Evolutionary conservation across 2,113 vertebrate species (phyloP).

Genomic region (Dendrocopos noguchii): DNA sequence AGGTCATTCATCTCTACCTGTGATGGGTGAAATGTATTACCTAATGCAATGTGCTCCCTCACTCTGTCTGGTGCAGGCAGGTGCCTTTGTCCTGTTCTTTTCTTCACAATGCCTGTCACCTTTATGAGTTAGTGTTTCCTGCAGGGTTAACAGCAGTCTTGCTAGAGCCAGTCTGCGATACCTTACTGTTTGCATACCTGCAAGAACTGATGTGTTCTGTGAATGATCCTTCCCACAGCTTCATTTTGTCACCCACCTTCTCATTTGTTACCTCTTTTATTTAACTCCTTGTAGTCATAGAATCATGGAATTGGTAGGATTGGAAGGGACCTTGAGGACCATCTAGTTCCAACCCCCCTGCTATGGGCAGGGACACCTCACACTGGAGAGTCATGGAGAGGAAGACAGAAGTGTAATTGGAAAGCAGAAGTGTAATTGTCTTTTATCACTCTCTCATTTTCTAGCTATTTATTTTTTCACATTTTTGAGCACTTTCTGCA

Average conservation of each 20-base stretch:
- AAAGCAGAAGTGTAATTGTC: neutral
- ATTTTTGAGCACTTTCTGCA: neutral
- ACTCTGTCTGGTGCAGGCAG: neutral
- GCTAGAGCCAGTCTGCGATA: neutral
- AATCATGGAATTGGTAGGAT: too few relatives aligned
- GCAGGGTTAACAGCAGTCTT: neutral
- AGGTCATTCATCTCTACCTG: neutral
- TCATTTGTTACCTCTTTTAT: neutral
- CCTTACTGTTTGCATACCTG: neutral
- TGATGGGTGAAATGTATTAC: neutral
- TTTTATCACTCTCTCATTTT: neutral
- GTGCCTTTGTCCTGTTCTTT: neutral
- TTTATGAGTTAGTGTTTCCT: neutral
- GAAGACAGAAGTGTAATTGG: neutral
- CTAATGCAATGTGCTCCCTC: neutral
- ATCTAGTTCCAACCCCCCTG: too few relatives aligned
- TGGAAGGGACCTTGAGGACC: too few relatives aligned
- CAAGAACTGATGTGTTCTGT: neutral
- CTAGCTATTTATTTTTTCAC: neutral
- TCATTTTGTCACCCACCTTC: neutral
- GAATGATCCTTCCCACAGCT: neutral
- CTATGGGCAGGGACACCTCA: too few relatives aligned
- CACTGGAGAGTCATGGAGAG: neutral
- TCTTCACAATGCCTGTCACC: neutral
- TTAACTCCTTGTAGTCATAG: neutral